A percentile compares a stretch with the other conserved stretches of the same genome.
Evolutionary conservation across 2,113 vertebrate species (phyloP).

Genomic region (Myanophis thanlyinensis): DNA sequence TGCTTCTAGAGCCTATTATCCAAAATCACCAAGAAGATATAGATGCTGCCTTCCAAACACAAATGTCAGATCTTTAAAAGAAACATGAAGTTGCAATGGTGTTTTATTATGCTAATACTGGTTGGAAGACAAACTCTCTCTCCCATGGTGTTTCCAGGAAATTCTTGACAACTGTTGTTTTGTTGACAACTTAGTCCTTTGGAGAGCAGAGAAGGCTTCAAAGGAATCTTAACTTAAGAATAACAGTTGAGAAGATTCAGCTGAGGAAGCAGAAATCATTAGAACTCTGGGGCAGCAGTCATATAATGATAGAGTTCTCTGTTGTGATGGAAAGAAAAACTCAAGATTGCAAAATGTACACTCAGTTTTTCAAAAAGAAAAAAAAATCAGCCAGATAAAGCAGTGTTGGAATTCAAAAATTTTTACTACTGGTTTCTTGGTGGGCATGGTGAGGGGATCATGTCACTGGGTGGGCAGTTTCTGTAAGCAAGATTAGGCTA

Average conservation of each 20-base stretch:
- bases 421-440: no score
- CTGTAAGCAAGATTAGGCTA: no score
- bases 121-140: background rate
- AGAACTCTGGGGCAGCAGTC: background rate
- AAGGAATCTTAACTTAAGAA: background rate
- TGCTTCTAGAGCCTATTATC: background rate
- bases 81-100: background rate
- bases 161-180: background rate
- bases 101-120: background rate
- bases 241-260: background rate
- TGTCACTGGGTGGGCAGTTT: no score
- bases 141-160: background rate
- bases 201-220: background rate
- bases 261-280: background rate
- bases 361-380: background rate
- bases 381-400: background rate
- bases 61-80: background rate
- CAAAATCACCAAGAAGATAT: background rate
- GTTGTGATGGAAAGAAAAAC: background rate
- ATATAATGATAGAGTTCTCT: background rate
- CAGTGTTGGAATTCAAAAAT: no score
- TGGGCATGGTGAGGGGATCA: no score
- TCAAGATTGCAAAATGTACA: background rate
- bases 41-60: background rate
- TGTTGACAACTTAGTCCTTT: background rate